phyloP scores from a whole-genome alignment of 2,797 vertebrate species.

The Myripristis murdjan region DNA sequence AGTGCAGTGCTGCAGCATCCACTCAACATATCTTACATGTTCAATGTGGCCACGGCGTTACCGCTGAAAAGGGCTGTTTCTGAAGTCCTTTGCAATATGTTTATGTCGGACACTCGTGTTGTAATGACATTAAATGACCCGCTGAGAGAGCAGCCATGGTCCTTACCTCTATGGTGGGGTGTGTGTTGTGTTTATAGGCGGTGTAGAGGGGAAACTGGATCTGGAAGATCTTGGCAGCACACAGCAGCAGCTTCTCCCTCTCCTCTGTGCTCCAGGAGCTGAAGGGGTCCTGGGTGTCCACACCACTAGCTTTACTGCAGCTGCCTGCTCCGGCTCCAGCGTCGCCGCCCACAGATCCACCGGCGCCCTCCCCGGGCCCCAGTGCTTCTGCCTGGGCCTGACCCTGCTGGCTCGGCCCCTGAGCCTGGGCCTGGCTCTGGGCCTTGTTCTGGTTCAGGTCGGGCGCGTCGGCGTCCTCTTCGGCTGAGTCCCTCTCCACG shows the following conservation, averaged over 20 bases:
- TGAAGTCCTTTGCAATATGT: too few species aligned
- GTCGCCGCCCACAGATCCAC: conserved; percentile 71
- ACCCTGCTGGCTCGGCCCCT: conserved; percentile 63
- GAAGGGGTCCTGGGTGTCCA: conserved; percentile 87
- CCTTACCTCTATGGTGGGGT: conserved; percentile 97
- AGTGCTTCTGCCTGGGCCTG: conserved; percentile 85
- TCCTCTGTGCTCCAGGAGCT: conserved; percentile 96
- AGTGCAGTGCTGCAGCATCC: too few species aligned
- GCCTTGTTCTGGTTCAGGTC: conserved; percentile 82
- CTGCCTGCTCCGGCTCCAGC: conserved; percentile 70
- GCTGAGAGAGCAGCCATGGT: too few species aligned
- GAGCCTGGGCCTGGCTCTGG: conserved; percentile 75
- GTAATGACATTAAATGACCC: too few species aligned
- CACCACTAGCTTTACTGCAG: conserved; percentile 79
- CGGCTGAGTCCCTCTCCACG: conserved; percentile 92
- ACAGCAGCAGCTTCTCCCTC: conserved; percentile 96
- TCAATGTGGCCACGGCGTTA: too few species aligned
- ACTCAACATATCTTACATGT: too few species aligned
- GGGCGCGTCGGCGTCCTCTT: conserved; percentile 83
- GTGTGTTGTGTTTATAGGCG: conserved; percentile 99
- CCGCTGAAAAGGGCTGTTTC: too few species aligned
- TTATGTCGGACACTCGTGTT: too few species aligned
- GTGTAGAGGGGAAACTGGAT: conserved; percentile 99
- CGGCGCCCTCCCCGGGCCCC: conserved; percentile 77
- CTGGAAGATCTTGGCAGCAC: conserved; percentile 99